Base-by-base conservation (phyloP, 1,140 invertebrate genomes). In the Leptoteleia sp. region DNA sequence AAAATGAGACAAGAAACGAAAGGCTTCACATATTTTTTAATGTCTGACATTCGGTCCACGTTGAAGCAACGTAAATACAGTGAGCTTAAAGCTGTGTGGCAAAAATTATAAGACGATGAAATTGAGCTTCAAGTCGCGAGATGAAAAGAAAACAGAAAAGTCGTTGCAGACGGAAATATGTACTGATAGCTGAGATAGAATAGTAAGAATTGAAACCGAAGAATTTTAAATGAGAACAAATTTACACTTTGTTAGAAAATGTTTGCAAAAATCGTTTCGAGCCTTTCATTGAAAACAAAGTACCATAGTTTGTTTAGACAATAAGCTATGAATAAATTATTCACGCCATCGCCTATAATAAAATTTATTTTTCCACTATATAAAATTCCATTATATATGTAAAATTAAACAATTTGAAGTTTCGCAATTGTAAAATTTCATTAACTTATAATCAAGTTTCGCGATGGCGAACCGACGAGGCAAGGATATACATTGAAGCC, bases 121-220 rank as follows among this genome's bases (percentile, higher is more conserved):
- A 79, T 73, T 73, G 76, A 79, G 68, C 68, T 19, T 59, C 22
- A 62, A 72, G 61, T 73, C 43, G 55, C 50, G 62, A 73, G 47
- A 79, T 79, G 68, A 68, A 79, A 79, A 67, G 76, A 79, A 79
- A 79, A 79, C 76, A 79, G 61, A 73, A 62, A 73, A 73, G 64
- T 55, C 47, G 47, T 43, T 27, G 55, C 5, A 12, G 67, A 16
- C 22, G 40, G 45, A 62, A 68, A 45, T 79, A 71, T 73, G 62
- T 73, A 64, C 43, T 59, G 70, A 75, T 68, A 62, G 45, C 29
- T 12, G 31, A 70, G 64, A 70, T 70, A 71, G 54, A 73, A 62
- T 45, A 57, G 35, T 45, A 52, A 31, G 55, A 78, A 72, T 67
- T 57, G 50, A 68, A 78, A 72, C 54, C 35, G 48, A 68, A 72